Evolutionary conservation across 2,888 invertebrate species (phyloP), one percentile per base, ranked within the genome.

Genomic region (Eumerus sabulonum): DNA sequence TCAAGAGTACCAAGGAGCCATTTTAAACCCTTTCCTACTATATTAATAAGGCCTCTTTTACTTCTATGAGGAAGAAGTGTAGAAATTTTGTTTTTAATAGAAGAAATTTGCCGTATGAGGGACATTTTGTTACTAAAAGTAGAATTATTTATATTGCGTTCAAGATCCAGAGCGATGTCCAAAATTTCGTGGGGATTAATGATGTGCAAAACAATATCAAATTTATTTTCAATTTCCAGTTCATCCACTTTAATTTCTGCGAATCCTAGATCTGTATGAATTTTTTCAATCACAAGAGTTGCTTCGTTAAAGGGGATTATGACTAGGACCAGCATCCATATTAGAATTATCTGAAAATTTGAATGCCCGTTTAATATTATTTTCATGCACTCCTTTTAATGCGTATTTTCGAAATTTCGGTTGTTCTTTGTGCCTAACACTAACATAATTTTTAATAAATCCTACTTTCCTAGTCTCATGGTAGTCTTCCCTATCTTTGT

Each of bases 361-460:
- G 1, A 70, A 44, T 13, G 62, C 62, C 18, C 57, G 44, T 70
- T 72, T 73, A 35, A 79, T 73, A 47, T 67, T 72, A 36, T 44
- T 42, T 36, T 45, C 36, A n/a, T 42, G 50, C 1, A 60, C 42
- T 9, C 48, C 60, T 36, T 59, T 36, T 50, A 71, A 27, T 40
- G 36, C 18, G 13, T 13, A 36, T 56, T 76, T 76, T n/a, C 62
- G 59, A 54, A 66, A 66, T 47, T 71, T 76, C 12, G 60, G 60
- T 13, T 64, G 17, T 62, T 66, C 66, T 48, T 72, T 77, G 16
- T 66, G 67, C 12, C 66, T 60, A 9, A 77, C 18, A 48, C 53
- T 67, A 40, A 35, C 35, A 45, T n/a, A n/a, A n/a, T n/a, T n/a
- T n/a, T 70, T 70, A 12, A 66, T 70, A 27, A 70, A 74, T 18